Evolutionary conservation across 2,113 vertebrate genomes (phyloP).

Genomic region (Murina feae): DNA sequence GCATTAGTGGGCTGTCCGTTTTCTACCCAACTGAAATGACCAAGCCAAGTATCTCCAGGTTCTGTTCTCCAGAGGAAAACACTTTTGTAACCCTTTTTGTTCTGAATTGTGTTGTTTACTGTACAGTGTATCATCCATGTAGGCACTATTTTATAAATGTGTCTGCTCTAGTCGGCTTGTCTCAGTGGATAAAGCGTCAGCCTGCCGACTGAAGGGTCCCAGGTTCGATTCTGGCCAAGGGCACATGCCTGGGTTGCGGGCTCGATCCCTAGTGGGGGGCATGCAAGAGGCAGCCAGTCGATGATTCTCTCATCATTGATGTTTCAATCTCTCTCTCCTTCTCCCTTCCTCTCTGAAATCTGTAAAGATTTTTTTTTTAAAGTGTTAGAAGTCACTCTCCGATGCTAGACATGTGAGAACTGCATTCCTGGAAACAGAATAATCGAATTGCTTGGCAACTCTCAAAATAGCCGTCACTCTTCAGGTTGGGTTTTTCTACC

Average conservation of each 20-base stretch:
- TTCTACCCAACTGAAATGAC: not conserved
- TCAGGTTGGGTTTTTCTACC: constrained; percentile 12
- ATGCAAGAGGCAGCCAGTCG: too few relatives aligned
- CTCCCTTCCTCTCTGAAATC: too few relatives aligned
- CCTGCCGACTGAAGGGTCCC: too few relatives aligned
- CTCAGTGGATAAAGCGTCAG: too few relatives aligned
- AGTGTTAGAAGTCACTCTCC: constrained; percentile 13
- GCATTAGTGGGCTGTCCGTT: not conserved
- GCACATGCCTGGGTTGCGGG: too few relatives aligned
- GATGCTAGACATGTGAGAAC: constrained; percentile 31
- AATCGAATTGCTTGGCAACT: constrained; percentile 34
- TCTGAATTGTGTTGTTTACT: not conserved
- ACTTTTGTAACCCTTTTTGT: not conserved
- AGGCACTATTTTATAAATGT: not conserved
- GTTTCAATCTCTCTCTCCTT: too few relatives aligned
- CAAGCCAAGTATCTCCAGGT: not conserved
- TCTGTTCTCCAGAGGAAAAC: not conserved
- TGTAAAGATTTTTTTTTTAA: not conserved
- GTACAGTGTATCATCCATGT: not conserved
- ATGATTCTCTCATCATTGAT: too few relatives aligned
- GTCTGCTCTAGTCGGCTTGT: too few relatives aligned
- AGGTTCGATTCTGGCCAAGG: too few relatives aligned
- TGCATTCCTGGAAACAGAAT: not conserved
- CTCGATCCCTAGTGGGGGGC: too few relatives aligned
- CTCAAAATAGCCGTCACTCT: constrained; percentile 1